Evolutionary conservation across 2,888 invertebrate genomes (phyloP).

Genomic region (Acrocyrtus sp.): DNA sequence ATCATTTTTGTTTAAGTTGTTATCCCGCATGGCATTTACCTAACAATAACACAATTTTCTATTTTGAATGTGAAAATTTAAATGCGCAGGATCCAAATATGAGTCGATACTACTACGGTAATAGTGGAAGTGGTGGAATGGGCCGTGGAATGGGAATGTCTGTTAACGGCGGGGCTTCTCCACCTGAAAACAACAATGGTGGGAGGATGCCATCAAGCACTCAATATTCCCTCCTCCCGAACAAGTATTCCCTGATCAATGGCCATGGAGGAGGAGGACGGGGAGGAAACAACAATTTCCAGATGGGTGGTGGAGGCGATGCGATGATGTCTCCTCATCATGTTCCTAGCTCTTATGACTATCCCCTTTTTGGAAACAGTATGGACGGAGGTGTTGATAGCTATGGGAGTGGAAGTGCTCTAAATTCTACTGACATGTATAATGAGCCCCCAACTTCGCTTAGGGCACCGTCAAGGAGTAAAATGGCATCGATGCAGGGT

Average conservation of each 20-base stretch:
- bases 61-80: too few relatives aligned
- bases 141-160: conserved; percentile 31
- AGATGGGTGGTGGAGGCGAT: conserved; percentile 16
- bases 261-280: conserved; percentile 24
- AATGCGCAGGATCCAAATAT: conserved; percentile 43
- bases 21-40: too few relatives aligned
- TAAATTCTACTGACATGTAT: conserved; percentile 13
- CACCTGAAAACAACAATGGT: conserved; percentile 30
- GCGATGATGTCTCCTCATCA: conserved; percentile 39
- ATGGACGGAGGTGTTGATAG: conserved; percentile 31
- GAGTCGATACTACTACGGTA: conserved; percentile 41
- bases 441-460: not conserved
- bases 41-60: too few relatives aligned
- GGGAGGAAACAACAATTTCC: conserved; percentile 4
- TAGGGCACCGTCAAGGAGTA: conserved; percentile 27
- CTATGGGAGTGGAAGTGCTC: conserved; percentile 1
- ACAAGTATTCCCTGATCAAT: conserved; percentile 43
- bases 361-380: conserved; percentile 5
- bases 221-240: conserved; percentile 41
- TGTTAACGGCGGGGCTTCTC: not conserved
- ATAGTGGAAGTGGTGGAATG: conserved; percentile 7
- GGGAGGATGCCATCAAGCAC: conserved; percentile 40
- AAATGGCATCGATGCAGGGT: conserved; percentile 27
- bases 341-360: conserved; percentile 41
- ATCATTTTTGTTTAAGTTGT: too few relatives aligned